Percentiles rank a stretch among this genome's conserved stretches.
Conservation (phyloP, 2,888 invertebrate species). For the Azorinus chamasolen region DNA sequence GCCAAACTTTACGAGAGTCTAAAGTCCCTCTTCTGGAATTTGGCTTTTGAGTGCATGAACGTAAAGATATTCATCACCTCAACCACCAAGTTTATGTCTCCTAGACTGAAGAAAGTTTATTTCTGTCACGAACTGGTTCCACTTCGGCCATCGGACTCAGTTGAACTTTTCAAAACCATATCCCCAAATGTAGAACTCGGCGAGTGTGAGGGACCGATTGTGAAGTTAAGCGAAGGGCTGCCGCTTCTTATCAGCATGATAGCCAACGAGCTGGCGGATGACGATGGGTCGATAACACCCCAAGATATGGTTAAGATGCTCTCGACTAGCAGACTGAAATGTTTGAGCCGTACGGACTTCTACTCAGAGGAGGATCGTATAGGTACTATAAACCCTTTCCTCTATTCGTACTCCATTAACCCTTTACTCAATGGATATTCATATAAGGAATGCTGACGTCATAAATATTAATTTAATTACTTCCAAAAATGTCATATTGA, state of each 20-base stretch:
- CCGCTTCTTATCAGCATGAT: constrained; percentile 66
- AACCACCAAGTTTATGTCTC: constrained; percentile 49
- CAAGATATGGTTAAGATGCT: constrained; percentile 65
- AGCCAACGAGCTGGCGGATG: constrained; percentile 60
- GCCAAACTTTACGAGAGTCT: constrained; percentile 31
- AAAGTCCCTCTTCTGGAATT: constrained; percentile 19
- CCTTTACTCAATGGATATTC: no score
- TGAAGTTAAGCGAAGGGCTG: constrained; percentile 61
- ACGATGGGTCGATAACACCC: constrained; percentile 50
- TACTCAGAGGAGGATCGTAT: constrained; percentile 65
- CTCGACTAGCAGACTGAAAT: constrained; percentile 50
- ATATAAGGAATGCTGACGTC: no score
- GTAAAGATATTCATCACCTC: constrained; percentile 66
- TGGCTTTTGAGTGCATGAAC: constrained; percentile 31
- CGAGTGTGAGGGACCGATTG: constrained; percentile 52
- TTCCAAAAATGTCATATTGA: no score
- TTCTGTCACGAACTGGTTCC: constrained; percentile 48
- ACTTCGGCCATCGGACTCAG: constrained; percentile 43
- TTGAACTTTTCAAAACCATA: constrained; percentile 44
- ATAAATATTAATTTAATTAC: no score
- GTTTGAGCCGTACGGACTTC: constrained; percentile 55
- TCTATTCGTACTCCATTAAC: no score
- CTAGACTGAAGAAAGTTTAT: constrained; percentile 20
- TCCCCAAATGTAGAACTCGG: constrained; percentile 58
- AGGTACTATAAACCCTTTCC: no score